Evolutionary conservation across 2,797 vertebrate species (phyloP).

Genomic region (Australoheros facetus): DNA sequence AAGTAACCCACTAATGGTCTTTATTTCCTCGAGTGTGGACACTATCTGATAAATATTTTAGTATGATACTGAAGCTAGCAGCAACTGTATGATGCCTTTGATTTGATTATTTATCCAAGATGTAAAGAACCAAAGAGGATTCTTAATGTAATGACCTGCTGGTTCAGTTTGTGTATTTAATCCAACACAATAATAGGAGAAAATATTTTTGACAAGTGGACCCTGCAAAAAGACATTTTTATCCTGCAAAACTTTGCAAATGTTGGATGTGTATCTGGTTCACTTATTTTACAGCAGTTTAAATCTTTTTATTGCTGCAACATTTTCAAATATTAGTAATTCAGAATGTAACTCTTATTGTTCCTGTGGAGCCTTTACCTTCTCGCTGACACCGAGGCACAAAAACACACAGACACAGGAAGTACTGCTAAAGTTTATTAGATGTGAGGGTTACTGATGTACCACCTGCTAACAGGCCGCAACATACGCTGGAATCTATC

Average conservation of each 20-base stretch:
- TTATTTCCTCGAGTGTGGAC: background rate
- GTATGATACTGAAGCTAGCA: no score
- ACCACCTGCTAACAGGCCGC: background rate
- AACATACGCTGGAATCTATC: background rate
- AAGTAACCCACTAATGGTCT: background rate
- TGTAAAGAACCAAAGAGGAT: background rate
- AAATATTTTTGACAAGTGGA: background rate
- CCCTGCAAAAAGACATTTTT: background rate
- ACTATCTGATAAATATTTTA: background rate
- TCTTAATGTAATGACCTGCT: background rate
- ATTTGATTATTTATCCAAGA: background rate
- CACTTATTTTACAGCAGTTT: background rate
- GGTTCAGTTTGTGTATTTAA: constrained; percentile 3
- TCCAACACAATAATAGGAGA: background rate
- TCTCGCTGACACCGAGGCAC: background rate
- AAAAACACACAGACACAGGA: background rate
- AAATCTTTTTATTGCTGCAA: no score
- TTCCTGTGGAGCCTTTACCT: background rate
- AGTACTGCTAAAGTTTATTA: background rate
- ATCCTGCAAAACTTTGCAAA: background rate
- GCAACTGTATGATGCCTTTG: background rate
- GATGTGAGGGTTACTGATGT: background rate
- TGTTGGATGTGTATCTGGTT: background rate
- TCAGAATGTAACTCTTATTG: background rate
- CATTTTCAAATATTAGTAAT: background rate